Base-by-base conservation (phyloP, 2,888 invertebrate species). In the Drosophila anceps region DNA sequence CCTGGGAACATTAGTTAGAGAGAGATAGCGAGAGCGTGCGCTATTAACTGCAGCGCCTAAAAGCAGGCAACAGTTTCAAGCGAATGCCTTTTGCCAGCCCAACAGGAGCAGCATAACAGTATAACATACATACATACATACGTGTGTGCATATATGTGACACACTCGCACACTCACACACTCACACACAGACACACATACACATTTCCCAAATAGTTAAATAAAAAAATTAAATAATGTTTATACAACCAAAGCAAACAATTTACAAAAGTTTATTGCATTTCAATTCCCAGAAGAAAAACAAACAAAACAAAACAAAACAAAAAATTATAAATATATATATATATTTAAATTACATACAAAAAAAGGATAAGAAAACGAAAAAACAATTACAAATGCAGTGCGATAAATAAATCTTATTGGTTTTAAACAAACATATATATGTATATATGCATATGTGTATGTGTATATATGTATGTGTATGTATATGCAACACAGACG, bases 191-290 rank as follows among this genome's bases (percentile, higher is more conserved):
- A 64, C 33, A 70, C 48, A 46, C 35, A 71, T 35, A 48, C 31
- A 65, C 41, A 57, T 60, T 71, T 33, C 54, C 48, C 57, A 65
- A 69, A 65, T 74, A 88, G 74, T 86, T 61, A 67, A 80, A 63
- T 35, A 44, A 41, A 35, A 35, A 20, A 43, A 62, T 43, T 20
- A 20, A 67, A 82, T 54, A 54, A 64, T 67, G 76, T 59, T 64
- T 57, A 67, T 73, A 27, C 6, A 15, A 66, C 51, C 63, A 70
- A 67, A 64, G 62, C 60, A 65, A 76, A 78, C 44, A 67, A 70
- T 66, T 81, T 76, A 76, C 63, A 72, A 81, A 46, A 60, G 60
- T 73, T 73, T 69, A 61, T 58, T 72, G 72, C 72, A 78, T 78
- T 80, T 80, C 76, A 71, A 78, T 76, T 79, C 64, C 57, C 46